These are phyloP conservation scores for Gymnobelideus leadbeateri DNA, from an alignment of 2,113 vertebrate species.

Conservation along the genomic window DNA sequence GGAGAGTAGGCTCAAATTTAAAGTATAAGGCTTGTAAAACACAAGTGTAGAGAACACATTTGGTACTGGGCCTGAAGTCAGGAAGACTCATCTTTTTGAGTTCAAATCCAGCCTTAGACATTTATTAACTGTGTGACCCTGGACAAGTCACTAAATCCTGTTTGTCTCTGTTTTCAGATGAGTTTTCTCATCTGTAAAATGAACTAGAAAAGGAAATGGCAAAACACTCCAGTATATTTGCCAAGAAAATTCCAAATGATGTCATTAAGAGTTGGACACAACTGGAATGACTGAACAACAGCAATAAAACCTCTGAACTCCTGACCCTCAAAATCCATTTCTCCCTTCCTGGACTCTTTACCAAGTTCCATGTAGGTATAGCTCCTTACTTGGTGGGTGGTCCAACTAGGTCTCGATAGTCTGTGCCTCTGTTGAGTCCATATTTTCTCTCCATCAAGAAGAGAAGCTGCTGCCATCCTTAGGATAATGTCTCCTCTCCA, in stretches of 20 bases:
- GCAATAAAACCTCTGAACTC: neutral
- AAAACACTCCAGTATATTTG: neutral
- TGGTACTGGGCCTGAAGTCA: neutral
- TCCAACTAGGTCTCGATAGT: neutral
- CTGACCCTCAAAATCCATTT: too few relatives aligned
- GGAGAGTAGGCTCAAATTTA: neutral
- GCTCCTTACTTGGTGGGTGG: neutral
- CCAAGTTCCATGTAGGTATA: neutral
- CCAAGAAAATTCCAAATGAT: neutral
- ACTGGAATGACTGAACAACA: neutral
- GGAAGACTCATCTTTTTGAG: neutral
- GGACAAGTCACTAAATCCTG: neutral
- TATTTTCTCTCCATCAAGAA: neutral
- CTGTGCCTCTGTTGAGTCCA: neutral
- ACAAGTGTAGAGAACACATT: neutral
- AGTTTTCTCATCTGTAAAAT: neutral
- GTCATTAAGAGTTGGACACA: neutral
- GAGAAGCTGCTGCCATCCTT: neutral
- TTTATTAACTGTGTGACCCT: neutral
- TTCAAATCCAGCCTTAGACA: neutral
- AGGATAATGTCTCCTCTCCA: neutral
- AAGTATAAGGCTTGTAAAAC: neutral
- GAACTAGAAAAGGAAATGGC: neutral
- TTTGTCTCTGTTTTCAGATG: too few relatives aligned
- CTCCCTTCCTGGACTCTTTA: neutral